Conservation (phyloP, 2,888 invertebrate species). For the Volucella bombylans region DNA sequence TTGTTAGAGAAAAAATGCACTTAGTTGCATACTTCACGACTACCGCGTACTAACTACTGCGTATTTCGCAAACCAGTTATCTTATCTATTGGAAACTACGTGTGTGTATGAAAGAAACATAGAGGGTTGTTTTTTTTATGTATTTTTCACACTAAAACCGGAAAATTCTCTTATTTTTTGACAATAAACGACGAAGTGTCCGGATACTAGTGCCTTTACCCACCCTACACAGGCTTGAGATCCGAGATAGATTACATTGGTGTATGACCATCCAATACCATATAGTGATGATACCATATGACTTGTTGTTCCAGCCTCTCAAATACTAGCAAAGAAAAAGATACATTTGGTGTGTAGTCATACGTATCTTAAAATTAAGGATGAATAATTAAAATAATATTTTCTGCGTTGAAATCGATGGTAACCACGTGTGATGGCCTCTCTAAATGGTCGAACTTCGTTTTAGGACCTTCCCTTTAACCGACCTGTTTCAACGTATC, state of each 20-base stretch:
- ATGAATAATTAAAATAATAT: constrained; percentile 68
- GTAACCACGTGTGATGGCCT: constrained; percentile 50
- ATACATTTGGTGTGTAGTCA: not conserved
- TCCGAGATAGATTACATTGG: constrained; percentile 2
- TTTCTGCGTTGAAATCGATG: constrained; percentile 62
- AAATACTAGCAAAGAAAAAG: not conserved
- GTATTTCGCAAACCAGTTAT: too few relatives aligned
- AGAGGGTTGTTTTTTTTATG: too few relatives aligned
- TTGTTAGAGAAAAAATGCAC: too few relatives aligned
- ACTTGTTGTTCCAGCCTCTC: constrained; percentile 1
- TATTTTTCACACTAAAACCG: too few relatives aligned
- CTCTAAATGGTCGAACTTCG: constrained; percentile 30
- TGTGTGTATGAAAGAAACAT: too few relatives aligned
- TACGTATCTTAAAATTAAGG: not conserved
- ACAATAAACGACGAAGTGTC: too few relatives aligned
- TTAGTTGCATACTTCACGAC: too few relatives aligned
- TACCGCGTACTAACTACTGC: too few relatives aligned
- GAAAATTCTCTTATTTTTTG: too few relatives aligned
- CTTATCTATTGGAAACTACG: too few relatives aligned
- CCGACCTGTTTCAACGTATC: not conserved
- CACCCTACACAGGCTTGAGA: constrained; percentile 36
- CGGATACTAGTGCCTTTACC: too few relatives aligned
- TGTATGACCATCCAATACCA: not conserved
- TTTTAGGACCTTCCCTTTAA: not conserved
- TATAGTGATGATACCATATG: not conserved